A percentile compares a stretch with the other conserved stretches of the same genome.
These are phyloP conservation scores for Petrocephalus microphthalmus DNA, from an alignment of 2,113 vertebrate species.

Conservation along the genomic window DNA sequence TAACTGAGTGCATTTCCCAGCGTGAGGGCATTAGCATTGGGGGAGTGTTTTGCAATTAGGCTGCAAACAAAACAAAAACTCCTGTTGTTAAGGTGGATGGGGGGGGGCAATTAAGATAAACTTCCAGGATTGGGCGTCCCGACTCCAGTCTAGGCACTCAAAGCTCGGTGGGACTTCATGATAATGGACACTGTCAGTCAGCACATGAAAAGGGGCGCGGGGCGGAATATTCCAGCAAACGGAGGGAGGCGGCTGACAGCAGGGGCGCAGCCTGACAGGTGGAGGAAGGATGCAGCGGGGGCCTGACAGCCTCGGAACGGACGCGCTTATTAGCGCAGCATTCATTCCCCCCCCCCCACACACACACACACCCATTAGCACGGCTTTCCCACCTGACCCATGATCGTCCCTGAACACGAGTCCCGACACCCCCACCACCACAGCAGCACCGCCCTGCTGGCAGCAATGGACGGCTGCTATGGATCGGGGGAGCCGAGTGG, in stretches of 20 bases:
- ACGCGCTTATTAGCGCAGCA: neutral
- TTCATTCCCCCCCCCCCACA: neutral
- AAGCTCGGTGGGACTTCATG: neutral
- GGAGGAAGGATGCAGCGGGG: neutral
- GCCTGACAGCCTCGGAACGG: neutral
- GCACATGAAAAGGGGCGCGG: neutral
- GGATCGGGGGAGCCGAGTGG: neutral
- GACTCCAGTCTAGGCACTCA: neutral
- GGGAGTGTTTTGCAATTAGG: slow-evolving; percentile 20
- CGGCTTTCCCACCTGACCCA: neutral
- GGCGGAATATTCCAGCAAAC: neutral
- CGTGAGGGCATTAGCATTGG: slow-evolving; percentile 5
- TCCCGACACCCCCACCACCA: neutral
- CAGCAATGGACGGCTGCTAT: neutral
- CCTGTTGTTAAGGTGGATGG: neutral
- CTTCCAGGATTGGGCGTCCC: neutral
- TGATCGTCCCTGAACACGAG: neutral
- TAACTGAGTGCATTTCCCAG: slow-evolving; percentile 6
- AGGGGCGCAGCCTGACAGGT: neutral
- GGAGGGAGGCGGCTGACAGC: neutral
- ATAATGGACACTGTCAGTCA: neutral
- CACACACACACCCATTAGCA: neutral
- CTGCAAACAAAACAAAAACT: slow-evolving; percentile 27
- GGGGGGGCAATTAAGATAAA: neutral
- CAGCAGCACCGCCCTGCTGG: neutral